Percentiles rank a stretch among this genome's conserved stretches.
phyloP scores from a whole-genome alignment of 2,113 vertebrate species.

The Zapus hudsonius region DNA sequence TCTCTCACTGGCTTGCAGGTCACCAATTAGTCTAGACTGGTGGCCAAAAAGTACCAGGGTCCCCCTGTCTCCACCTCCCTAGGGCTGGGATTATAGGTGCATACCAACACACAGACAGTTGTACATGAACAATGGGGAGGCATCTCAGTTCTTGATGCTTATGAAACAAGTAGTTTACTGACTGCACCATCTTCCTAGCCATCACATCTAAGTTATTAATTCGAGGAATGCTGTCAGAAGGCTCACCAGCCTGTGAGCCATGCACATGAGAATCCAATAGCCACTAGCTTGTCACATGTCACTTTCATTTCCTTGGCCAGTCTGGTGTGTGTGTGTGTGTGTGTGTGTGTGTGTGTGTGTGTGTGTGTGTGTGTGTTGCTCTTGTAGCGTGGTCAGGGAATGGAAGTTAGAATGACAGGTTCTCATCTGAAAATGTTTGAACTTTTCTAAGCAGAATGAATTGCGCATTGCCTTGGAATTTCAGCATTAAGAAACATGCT shows the following conservation, averaged over 20 bases:
- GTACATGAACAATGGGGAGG: too few relatives aligned
- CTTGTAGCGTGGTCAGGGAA: background rate
- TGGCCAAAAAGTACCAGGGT: too few relatives aligned
- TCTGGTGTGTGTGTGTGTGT: background rate
- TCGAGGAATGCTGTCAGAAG: background rate
- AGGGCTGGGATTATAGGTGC: too few relatives aligned
- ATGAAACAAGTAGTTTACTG: too few relatives aligned
- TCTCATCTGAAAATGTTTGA: background rate
- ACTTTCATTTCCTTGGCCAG: background rate
- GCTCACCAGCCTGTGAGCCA: background rate
- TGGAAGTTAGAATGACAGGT: background rate
- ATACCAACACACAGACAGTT: too few relatives aligned
- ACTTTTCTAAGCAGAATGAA: background rate
- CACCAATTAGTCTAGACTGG: too few relatives aligned
- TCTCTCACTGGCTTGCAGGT: too few relatives aligned
- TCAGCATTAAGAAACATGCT: background rate
- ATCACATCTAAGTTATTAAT: background rate
- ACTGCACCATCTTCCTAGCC: too few relatives aligned
- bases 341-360: background rate
- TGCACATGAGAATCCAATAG: background rate
- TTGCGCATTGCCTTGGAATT: background rate
- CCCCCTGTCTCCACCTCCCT: too few relatives aligned
- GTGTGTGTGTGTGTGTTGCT: background rate
- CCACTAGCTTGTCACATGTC: rapidly evolving
- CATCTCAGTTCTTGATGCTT: too few relatives aligned